These are phyloP conservation scores for Aphelenchoides fujianensis DNA, from an alignment of 1,140 invertebrate species.

Conservation along the genomic window DNA sequence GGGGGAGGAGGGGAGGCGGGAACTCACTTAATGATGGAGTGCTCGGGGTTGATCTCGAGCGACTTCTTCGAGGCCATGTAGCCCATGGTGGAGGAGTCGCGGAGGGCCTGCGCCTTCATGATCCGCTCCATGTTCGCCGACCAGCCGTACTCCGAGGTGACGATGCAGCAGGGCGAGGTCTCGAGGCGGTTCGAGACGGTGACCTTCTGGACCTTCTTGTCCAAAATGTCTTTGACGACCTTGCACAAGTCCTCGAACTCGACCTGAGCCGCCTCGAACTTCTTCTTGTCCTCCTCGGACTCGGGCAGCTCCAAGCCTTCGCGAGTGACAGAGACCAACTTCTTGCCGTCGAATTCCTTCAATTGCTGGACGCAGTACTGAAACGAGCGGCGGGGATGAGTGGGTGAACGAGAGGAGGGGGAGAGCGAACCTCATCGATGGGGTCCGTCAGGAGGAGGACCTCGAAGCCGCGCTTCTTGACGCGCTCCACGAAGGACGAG, in stretches of 20 bases:
- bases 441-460: conserved; percentile 98
- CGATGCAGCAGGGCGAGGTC: conserved; percentile 95
- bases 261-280: conserved; percentile 86
- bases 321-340: conserved; percentile 91
- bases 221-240: conserved; percentile 94
- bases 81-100: conserved; percentile 85
- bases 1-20: neutral
- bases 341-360: conserved; percentile 92
- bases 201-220: conserved; percentile 92
- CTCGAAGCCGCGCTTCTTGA: conserved; percentile 94
- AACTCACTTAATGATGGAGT: conserved; percentile 78
- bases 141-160: conserved; percentile 98
- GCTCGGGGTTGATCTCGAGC: conserved; percentile 94
- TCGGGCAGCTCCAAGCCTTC: conserved; percentile 93
- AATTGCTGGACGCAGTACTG: conserved; percentile 96
- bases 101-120: conserved; percentile 78
- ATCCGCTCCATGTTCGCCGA: conserved; percentile 99
- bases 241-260: conserved; percentile 92
- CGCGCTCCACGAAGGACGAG: conserved; percentile 92
- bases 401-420: no score
- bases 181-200: conserved; percentile 87
- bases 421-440: conserved; percentile 97
- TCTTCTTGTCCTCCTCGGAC: conserved; percentile 93
- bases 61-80: conserved; percentile 98
- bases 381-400: no score